Conservation (phyloP, 2,113 vertebrate genomes). For the Oryzias melastigma region DNA sequence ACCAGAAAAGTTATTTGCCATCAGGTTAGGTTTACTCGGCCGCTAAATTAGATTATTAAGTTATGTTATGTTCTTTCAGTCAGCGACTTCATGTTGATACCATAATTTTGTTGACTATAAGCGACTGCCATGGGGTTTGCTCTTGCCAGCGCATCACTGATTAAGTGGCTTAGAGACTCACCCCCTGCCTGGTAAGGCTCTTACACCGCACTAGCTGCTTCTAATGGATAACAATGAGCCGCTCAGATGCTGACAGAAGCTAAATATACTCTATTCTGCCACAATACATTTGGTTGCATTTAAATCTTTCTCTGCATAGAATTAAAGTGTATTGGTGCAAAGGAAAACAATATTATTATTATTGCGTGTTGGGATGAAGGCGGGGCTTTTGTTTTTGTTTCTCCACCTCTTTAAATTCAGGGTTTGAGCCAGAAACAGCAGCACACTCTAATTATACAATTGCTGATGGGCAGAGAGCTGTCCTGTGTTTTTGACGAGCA, state of each 20-base stretch:
- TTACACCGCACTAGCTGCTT: slow-evolving; percentile 43
- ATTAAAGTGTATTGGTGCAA: too few relatives aligned
- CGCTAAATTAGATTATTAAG: slow-evolving; percentile 31
- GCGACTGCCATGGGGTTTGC: slow-evolving; percentile 35
- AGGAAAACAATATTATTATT: too few relatives aligned
- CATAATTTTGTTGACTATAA: slow-evolving; percentile 32
- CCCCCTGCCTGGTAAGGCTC: slow-evolving; percentile 61
- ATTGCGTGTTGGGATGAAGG: too few relatives aligned
- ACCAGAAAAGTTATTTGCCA: slow-evolving; percentile 3
- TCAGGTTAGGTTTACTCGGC: slow-evolving; percentile 6
- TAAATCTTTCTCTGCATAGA: slow-evolving; percentile 3
- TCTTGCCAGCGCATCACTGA: slow-evolving; percentile 36
- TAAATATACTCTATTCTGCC: slow-evolving; percentile 51
- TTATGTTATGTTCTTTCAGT: slow-evolving; percentile 18
- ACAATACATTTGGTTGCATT: slow-evolving; percentile 28
- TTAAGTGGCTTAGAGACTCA: slow-evolving; percentile 52
- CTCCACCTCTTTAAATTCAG: slow-evolving; percentile 2
- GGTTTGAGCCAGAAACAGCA: not conserved
- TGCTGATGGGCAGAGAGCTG: slow-evolving; percentile 31
- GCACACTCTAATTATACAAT: slow-evolving; percentile 48
- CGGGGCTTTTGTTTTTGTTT: slow-evolving; percentile 5
- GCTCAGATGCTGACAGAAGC: slow-evolving; percentile 57
- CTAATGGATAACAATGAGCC: slow-evolving; percentile 64
- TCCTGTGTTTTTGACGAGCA: slow-evolving; percentile 1
- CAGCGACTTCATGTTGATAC: slow-evolving; percentile 23